These are phyloP conservation scores for Echinarachnius parma DNA, from an alignment of 53 echinoderm and acorn worm genomes.

Conservation along the genomic window DNA sequence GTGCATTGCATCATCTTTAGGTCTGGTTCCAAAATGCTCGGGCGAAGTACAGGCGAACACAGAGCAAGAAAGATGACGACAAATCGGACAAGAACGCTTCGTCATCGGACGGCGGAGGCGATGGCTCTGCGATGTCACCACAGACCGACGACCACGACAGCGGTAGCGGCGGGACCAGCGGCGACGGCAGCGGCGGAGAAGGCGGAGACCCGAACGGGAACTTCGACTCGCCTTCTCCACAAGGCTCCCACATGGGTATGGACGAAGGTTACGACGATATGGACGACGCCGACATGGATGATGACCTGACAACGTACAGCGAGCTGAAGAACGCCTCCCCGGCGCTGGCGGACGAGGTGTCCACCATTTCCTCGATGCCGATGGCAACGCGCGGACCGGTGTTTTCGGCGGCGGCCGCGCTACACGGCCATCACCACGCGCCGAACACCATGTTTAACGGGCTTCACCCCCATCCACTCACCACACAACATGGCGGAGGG, in stretches of 20 bases:
- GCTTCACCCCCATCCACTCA: too few relatives aligned
- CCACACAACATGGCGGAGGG: background rate
- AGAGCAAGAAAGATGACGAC: conserved; percentile 82
- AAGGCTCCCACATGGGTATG: conserved; percentile 25
- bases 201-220: conserved; percentile 19
- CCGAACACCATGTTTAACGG: background rate
- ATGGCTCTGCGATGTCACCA: conserved; percentile 4
- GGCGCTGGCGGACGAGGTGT: conserved; percentile 88
- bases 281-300: conserved; percentile 2
- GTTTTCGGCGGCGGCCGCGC: background rate
- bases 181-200: conserved; percentile 41
- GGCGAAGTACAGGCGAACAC: conserved; percentile 87
- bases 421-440: background rate
- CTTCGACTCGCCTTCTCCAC: conserved; percentile 23
- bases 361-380: conserved; percentile 83
- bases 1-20: conserved; percentile 43
- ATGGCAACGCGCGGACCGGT: background rate
- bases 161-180: conserved; percentile 42
- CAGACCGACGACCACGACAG: conserved; percentile 51
- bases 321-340: conserved; percentile 90
- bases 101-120: conserved; percentile 34
- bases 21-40: conserved; percentile 99
- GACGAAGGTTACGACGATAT: conserved; percentile 37
- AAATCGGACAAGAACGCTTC: conserved; percentile 37
- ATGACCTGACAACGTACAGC: conserved; percentile 58